Percentiles rank a stretch among this genome's conserved stretches.
phyloP scores from a whole-genome alignment of 2,888 invertebrate species.

The Lochmaea capreae region DNA sequence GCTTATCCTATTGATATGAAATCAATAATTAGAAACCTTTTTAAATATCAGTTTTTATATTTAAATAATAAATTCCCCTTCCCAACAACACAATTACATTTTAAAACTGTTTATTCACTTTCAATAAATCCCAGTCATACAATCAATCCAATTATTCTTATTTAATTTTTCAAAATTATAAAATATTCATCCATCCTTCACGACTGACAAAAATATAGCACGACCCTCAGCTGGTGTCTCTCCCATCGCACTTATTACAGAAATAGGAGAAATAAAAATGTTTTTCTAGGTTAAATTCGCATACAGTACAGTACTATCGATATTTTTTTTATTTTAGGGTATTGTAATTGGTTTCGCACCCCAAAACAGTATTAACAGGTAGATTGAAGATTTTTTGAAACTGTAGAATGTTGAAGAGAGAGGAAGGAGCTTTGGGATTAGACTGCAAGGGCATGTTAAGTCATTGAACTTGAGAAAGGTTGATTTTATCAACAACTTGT shows the following conservation, averaged over 20 bases:
- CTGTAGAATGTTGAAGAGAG: too few relatives aligned
- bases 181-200: slow-evolving; percentile 33
- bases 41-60: background rate
- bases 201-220: slow-evolving; percentile 40
- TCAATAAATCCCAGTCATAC: slow-evolving; percentile 34
- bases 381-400: too few relatives aligned
- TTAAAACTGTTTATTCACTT: slow-evolving; percentile 22
- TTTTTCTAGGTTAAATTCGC: slow-evolving; percentile 19
- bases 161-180: slow-evolving; percentile 36
- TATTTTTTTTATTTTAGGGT: background rate
- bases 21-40: background rate
- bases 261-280: slow-evolving; percentile 13
- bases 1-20: background rate
- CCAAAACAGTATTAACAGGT: too few relatives aligned
- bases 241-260: slow-evolving; percentile 32
- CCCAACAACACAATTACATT: slow-evolving; percentile 10
- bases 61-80: background rate
- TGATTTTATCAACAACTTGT: too few relatives aligned
- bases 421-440: too few relatives aligned
- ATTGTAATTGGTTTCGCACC: too few relatives aligned
- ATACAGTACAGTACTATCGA: background rate
- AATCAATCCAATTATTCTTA: slow-evolving; percentile 32
- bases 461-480: too few relatives aligned
- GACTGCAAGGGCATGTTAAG: too few relatives aligned
- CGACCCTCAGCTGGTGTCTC: slow-evolving; percentile 33